Conservation (phyloP, 2,113 vertebrate species). For the Argyrosomus japonicus region DNA sequence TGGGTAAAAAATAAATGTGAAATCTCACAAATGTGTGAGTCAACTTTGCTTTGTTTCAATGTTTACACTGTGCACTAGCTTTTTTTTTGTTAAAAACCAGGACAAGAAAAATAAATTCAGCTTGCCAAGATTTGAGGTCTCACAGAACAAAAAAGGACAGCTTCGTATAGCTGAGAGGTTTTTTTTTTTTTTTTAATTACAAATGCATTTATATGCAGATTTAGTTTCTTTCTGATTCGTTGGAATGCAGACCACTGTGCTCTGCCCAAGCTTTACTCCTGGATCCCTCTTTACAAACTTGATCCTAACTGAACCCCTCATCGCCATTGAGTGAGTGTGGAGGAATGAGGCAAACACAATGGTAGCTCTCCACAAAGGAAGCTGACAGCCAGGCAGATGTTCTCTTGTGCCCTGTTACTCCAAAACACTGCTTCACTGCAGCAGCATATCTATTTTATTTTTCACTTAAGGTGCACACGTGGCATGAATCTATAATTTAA, state of each 20-base stretch:
- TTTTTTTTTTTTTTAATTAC: constrained; percentile 24
- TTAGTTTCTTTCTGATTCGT: background rate
- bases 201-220: constrained; percentile 54
- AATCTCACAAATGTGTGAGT: background rate
- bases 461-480: background rate
- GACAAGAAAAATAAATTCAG: background rate
- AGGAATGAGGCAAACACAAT: constrained; percentile 73
- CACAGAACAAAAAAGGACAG: background rate
- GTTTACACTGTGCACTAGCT: background rate
- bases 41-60: background rate
- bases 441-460: background rate
- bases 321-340: constrained; percentile 47
- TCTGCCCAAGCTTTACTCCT: constrained; percentile 38
- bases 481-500: constrained; percentile 10
- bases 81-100: background rate
- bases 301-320: constrained; percentile 62
- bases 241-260: constrained; percentile 56
- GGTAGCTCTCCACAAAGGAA: constrained; percentile 49
- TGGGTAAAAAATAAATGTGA: background rate
- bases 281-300: constrained; percentile 72
- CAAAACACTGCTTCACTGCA: constrained; percentile 8
- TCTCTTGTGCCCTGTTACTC: constrained; percentile 34
- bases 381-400: constrained; percentile 61
- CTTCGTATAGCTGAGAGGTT: background rate
- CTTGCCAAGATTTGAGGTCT: background rate